Evolutionary conservation across 2,888 invertebrate species (phyloP).

Genomic region (Eilema sororculum): DNA sequence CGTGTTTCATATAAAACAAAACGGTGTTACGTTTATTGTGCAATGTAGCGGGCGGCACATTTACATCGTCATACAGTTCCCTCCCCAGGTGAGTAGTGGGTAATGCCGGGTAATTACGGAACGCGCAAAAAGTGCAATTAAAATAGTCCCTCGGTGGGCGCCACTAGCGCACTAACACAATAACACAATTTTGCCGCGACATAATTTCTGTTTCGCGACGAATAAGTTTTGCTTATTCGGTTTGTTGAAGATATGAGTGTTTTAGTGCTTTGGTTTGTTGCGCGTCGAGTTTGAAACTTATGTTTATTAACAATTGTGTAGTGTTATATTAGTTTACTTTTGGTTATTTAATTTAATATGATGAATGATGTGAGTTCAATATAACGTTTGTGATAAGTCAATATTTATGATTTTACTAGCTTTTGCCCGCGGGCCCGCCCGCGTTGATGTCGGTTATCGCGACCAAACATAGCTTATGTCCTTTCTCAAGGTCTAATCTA

Average conservation of each 20-base stretch:
- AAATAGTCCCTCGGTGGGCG: conserved; percentile 51
- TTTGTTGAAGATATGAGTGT: conserved; percentile 38
- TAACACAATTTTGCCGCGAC: conserved; percentile 51
- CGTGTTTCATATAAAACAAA: conserved; percentile 33
- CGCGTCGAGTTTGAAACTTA: conserved; percentile 12
- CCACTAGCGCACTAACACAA: conserved; percentile 40
- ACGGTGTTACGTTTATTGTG: conserved; percentile 45
- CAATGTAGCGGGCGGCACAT: conserved; percentile 38
- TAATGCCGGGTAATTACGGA: conserved; percentile 34
- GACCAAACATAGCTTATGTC: too few relatives aligned
- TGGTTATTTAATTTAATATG: neutral
- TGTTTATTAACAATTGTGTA: neutral
- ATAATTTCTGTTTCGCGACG: conserved; percentile 45
- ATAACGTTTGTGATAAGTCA: too few relatives aligned
- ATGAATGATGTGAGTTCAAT: neutral
- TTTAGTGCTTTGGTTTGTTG: conserved; percentile 32
- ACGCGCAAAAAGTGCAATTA: conserved; percentile 57
- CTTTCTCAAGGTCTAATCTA: too few relatives aligned
- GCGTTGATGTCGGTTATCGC: too few relatives aligned
- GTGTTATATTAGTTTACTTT: neutral
- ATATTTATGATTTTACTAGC: too few relatives aligned
- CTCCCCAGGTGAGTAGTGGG: conserved; percentile 38
- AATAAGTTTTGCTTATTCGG: conserved; percentile 38
- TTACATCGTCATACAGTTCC: conserved; percentile 48
- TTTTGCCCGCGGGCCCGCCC: too few relatives aligned